Conservation (phyloP, 2,888 invertebrate species). For the Thysanoteuthis rhombus region DNA sequence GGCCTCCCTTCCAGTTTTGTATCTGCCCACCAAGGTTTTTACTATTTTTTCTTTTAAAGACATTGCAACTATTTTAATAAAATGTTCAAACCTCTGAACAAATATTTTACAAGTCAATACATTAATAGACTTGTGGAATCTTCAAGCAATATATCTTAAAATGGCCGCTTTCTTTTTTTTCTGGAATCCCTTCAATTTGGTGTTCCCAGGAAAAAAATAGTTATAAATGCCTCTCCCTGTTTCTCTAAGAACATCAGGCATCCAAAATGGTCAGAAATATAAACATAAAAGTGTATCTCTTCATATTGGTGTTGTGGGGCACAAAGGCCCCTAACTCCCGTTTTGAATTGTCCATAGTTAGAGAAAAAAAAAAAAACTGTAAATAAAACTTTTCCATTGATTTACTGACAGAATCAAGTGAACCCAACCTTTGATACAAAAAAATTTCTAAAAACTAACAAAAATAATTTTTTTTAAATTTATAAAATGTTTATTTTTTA, state of each 20-base stretch:
- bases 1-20: background rate
- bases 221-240: background rate
- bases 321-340: background rate
- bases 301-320: background rate
- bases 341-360: background rate
- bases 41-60: constrained; percentile 1
- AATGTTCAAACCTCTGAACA: background rate
- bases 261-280: background rate
- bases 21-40: background rate
- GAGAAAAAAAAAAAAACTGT: background rate
- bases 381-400: background rate
- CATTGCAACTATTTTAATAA: background rate
- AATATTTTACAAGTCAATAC: background rate
- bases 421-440: background rate
- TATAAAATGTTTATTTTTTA: background rate
- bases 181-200: background rate
- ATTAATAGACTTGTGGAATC: background rate
- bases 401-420: background rate
- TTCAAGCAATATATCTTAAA: background rate
- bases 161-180: background rate
- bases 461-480: background rate
- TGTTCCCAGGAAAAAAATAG: background rate
- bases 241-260: background rate
- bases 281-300: background rate
- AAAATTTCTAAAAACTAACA: background rate